Evolutionary conservation across 1,140 invertebrate species (phyloP).

Genomic region (Drosophila kanapiae): DNA sequence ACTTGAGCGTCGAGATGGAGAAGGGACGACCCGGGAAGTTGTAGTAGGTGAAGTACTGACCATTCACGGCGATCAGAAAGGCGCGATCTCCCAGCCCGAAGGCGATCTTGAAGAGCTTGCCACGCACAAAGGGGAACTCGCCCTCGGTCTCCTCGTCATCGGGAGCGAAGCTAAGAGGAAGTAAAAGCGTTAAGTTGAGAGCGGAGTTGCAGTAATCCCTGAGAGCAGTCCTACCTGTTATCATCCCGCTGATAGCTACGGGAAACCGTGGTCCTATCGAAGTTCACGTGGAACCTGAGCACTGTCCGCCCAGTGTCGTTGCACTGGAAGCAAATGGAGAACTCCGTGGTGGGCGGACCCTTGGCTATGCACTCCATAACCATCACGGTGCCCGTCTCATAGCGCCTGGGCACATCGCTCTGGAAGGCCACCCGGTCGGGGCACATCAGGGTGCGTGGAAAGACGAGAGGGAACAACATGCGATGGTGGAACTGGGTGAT

Average conservation of each 20-base stretch:
- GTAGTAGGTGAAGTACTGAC: constrained; percentile 83
- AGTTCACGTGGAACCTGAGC: constrained; percentile 79
- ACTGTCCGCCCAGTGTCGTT: constrained; percentile 78
- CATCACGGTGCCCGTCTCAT: constrained; percentile 80
- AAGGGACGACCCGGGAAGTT: constrained; percentile 77
- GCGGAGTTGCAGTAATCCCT: not conserved
- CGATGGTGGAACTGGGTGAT: constrained; percentile 83
- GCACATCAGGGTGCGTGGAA: constrained; percentile 74
- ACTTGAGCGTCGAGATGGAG: constrained; percentile 81
- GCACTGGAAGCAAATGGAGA: constrained; percentile 84
- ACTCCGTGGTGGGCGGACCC: constrained; percentile 77
- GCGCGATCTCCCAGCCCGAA: constrained; percentile 83
- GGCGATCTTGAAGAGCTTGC: constrained; percentile 82
- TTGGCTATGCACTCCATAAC: constrained; percentile 84
- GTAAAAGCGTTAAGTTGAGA: not conserved
- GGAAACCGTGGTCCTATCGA: constrained; percentile 74
- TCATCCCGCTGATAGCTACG: constrained; percentile 77
- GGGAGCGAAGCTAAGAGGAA: constrained; percentile 54
- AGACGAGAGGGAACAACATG: constrained; percentile 80
- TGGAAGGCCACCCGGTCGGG: constrained; percentile 77
- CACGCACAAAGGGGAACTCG: constrained; percentile 81
- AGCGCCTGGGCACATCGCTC: constrained; percentile 78
- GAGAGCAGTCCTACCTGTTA: constrained; percentile 54
- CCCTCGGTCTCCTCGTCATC: constrained; percentile 84
- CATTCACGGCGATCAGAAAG: constrained; percentile 82